A percentile compares a stretch with the other conserved stretches of the same genome.
Evolutionary conservation across 2,113 vertebrate genomes (phyloP).

Genomic region (Hippocampus barbouri): DNA sequence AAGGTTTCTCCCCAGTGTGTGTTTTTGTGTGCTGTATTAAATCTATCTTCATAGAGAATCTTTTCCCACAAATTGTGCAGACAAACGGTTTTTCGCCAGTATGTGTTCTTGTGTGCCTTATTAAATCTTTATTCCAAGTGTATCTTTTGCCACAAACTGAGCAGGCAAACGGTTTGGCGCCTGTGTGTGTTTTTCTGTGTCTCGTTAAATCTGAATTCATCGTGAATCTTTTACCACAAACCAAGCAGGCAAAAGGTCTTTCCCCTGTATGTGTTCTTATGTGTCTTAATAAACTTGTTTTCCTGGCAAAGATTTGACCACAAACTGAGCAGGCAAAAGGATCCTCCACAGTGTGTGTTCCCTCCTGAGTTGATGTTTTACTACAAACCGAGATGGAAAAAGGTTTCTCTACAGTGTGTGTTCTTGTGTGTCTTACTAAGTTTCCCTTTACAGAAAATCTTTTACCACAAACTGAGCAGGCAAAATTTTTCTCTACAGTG

Average conservation of each 20-base stretch:
- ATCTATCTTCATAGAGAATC: no score
- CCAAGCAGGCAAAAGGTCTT: neutral
- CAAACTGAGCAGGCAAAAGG: neutral
- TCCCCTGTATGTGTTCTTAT: neutral
- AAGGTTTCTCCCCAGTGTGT: no score
- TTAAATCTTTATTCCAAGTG: no score
- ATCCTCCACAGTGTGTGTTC: neutral
- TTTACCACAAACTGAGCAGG: neutral
- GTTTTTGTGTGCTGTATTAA: no score
- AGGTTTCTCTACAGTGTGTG: neutral
- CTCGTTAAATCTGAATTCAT: neutral
- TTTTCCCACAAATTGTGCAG: no score
- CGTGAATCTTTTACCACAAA: neutral
- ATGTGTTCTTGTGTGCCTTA: no score
- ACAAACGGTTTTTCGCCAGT: no score
- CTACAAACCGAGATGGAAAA: neutral
- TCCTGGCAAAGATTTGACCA: neutral
- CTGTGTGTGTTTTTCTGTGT: neutral
- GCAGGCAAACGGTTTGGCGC: no score
- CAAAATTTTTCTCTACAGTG: neutral
- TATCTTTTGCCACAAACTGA: no score
- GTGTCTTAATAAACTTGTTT: neutral
- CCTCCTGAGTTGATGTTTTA: neutral
- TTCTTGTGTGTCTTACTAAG: neutral
- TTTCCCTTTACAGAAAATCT: neutral